Conservation (phyloP, 2,797 vertebrate genomes). For the Poecilia wingei region DNA sequence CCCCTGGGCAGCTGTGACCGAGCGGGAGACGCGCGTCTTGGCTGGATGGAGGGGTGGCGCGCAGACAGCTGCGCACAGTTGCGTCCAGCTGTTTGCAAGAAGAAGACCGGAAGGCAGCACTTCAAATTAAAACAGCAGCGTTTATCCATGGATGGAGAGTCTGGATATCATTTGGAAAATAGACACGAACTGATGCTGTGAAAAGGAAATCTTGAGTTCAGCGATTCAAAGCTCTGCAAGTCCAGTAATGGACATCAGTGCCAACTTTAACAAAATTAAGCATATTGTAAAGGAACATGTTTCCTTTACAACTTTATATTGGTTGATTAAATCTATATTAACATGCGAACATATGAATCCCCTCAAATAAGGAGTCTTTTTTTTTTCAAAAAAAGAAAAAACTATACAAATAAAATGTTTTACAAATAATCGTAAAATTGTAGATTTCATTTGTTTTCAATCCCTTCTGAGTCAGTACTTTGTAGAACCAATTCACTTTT, state of each 20-base stretch:
- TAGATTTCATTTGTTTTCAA: neutral
- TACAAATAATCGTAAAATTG: neutral
- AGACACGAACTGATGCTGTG: neutral
- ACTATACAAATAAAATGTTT: neutral
- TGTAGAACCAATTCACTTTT: neutral
- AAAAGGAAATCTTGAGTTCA: neutral
- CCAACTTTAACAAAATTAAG: too few species aligned
- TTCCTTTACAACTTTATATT: neutral
- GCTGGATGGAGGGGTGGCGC: constrained; percentile 34
- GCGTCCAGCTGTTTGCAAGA: constrained; percentile 43
- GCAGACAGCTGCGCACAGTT: constrained; percentile 47
- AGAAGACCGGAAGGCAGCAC: constrained; percentile 40
- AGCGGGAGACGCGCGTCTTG: constrained; percentile 40
- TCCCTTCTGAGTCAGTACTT: neutral
- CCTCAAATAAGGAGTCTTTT: neutral
- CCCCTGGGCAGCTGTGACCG: constrained; percentile 45
- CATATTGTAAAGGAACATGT: too few species aligned
- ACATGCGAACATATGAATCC: neutral
- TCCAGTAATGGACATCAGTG: neutral
- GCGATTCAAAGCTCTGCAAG: neutral
- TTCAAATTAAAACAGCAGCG: constrained; percentile 59
- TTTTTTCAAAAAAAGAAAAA: neutral
- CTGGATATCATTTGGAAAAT: neutral
- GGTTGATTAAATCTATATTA: neutral
- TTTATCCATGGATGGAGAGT: neutral